These are phyloP conservation scores for Proisotoma minuta DNA, from an alignment of 2,888 invertebrate species.

Conservation along the genomic window DNA sequence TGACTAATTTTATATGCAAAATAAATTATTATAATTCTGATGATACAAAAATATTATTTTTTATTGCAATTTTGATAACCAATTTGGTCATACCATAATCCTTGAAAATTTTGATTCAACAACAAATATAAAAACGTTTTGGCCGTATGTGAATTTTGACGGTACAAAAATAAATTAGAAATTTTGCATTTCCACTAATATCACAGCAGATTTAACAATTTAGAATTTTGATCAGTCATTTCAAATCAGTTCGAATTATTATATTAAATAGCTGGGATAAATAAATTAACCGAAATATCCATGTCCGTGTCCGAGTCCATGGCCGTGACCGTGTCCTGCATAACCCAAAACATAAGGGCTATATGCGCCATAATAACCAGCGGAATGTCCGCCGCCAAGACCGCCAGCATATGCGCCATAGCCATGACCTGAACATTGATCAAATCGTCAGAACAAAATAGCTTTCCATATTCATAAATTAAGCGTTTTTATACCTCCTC, in stretches of 20 bases:
- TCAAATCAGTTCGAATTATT: background rate
- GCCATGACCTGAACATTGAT: too few species aligned
- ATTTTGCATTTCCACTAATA: too few species aligned
- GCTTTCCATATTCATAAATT: background rate
- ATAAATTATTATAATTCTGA: too few species aligned
- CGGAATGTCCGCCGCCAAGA: background rate
- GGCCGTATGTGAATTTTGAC: background rate
- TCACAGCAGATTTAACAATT: background rate
- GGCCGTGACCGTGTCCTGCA: background rate
- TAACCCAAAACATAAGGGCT: background rate
- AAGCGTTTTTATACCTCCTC: background rate
- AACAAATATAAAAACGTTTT: background rate
- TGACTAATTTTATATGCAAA: background rate
- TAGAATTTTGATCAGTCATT: background rate
- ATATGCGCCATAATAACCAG: background rate
- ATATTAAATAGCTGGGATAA: background rate
- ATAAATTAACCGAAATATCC: background rate
- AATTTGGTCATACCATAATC: background rate
- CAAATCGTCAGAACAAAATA: too few species aligned
- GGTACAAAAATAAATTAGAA: background rate
- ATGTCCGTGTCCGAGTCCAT: background rate
- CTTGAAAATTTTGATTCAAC: background rate
- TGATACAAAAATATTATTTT: too few species aligned
- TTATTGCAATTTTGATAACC: too few species aligned
- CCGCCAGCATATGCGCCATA: background rate